phyloP scores from a whole-genome alignment of 2,888 invertebrate species.

The Stramonita haemastoma region DNA sequence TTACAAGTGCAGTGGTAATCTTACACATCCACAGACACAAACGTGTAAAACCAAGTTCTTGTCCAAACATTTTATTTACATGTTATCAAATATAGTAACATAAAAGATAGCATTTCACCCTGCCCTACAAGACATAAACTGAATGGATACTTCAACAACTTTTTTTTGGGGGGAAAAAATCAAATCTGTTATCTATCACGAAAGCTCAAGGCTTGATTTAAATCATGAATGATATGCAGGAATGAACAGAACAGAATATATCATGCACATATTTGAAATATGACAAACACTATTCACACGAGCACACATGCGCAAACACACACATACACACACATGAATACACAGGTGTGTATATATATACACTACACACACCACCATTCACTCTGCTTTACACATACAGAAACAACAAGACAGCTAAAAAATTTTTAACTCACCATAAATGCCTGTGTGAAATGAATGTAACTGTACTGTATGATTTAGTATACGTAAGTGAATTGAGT shows the following conservation, averaged over 20 bases:
- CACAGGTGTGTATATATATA: not conserved
- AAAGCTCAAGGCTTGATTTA: constrained; percentile 17
- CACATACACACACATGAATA: not conserved
- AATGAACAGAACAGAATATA: not conserved
- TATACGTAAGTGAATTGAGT: too few species aligned
- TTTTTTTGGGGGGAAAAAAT: too few species aligned
- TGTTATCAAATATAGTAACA: not conserved
- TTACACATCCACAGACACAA: not conserved
- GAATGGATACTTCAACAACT: constrained; percentile 1
- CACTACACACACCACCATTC: not conserved
- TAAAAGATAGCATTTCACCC: not conserved
- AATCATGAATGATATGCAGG: not conserved
- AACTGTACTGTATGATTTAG: too few species aligned
- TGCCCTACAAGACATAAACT: not conserved
- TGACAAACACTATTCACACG: not conserved
- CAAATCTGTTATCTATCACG: constrained; percentile 1
- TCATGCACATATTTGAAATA: not conserved
- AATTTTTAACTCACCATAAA: too few species aligned
- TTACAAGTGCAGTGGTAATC: too few species aligned
- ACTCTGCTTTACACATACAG: too few species aligned
- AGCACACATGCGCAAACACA: not conserved
- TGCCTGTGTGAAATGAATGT: too few species aligned
- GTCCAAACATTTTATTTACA: constrained; percentile 6
- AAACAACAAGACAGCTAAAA: too few species aligned
- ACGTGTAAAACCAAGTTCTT: not conserved